Base-by-base conservation (phyloP, 2,113 vertebrate species). In the Ciconia maguari region DNA sequence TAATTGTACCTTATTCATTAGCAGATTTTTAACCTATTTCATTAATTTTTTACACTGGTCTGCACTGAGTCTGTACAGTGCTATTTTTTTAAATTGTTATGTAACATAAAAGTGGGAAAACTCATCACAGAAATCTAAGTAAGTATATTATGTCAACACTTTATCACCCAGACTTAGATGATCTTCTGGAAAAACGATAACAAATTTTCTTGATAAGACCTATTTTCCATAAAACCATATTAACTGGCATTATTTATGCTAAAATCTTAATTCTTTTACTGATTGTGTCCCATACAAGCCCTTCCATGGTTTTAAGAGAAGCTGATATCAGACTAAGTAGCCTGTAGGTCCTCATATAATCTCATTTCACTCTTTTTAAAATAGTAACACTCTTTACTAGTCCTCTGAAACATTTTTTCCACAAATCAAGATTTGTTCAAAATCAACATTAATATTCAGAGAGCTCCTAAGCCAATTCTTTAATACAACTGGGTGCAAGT, bases 391-490 rank as follows among this genome's bases (percentile, higher is more conserved):
- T 69, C 48, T 72, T 76, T 65, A 74, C 24, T 74, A 88, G 71
- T 77, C 18, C 16, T 85, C 25, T 85, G 46, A 52, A 93, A 76
- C 36, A 49, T 81, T 77, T 89, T 89, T 79, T 16, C 13, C 25
- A 60, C 82, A 80, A 77, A 72, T 85, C 54, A 83, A 72, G 42
- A 90, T 82, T 68, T 76, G 66, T 49, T 93, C 41, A 94, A 95
- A 96, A 96, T 82, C 75, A 86, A 24, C 62, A 93, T 96, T 88
- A 93, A 90, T 90, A 96, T 96, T 93, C 96, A 83, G 62, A 96
- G 41, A 77, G 44, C 42, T 96, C 58, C 75, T 92, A 93, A 96
- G 77, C 78, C 93, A 90, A 90, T 94, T 90, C 78, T 80, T 65
- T 96, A 94, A 95, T 91, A 94, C 54, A 80, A 83, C 62, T 54